phyloP scores from a whole-genome alignment of 2,888 invertebrate genomes.

The Xanthia icteritia region DNA sequence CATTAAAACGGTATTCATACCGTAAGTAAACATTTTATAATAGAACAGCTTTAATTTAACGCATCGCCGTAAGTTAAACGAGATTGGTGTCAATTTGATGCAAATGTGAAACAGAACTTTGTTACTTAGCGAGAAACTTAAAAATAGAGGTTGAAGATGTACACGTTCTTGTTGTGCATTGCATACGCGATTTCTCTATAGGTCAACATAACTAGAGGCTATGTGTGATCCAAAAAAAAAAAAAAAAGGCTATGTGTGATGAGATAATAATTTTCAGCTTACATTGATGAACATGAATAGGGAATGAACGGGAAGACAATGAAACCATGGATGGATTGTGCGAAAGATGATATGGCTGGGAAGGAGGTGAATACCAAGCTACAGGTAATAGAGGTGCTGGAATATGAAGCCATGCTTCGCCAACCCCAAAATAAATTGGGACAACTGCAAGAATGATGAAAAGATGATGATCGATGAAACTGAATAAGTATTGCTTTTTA shows the following conservation, averaged over 20 bases:
- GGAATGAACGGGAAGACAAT: background rate
- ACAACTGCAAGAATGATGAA: background rate
- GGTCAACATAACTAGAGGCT: background rate
- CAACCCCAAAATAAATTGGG: background rate
- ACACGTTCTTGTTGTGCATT: constrained; percentile 6
- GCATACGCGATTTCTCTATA: constrained; percentile 22
- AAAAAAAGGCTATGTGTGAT: background rate
- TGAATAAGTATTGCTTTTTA: background rate
- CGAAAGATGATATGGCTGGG: background rate
- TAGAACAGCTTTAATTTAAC: constrained; percentile 57
- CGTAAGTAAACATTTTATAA: constrained; percentile 71
- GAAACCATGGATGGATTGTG: background rate
- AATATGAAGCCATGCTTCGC: background rate
- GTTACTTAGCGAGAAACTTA: constrained; percentile 20
- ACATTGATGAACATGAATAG: background rate
- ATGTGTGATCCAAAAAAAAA: no score
- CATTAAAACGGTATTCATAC: constrained; percentile 81
- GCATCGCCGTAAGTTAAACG: constrained; percentile 44
- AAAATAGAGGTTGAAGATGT: constrained; percentile 40
- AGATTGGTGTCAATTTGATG: constrained; percentile 57
- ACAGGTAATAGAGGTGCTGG: background rate
- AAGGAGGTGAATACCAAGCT: background rate
- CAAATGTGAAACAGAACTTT: constrained; percentile 46
- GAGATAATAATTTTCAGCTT: constrained; percentile 5
- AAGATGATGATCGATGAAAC: background rate